Evolutionary conservation across 37 sponge, comb jelly and placozoan genomes (phyloP).

Genomic region (Aphrocallistes beatrix): DNA sequence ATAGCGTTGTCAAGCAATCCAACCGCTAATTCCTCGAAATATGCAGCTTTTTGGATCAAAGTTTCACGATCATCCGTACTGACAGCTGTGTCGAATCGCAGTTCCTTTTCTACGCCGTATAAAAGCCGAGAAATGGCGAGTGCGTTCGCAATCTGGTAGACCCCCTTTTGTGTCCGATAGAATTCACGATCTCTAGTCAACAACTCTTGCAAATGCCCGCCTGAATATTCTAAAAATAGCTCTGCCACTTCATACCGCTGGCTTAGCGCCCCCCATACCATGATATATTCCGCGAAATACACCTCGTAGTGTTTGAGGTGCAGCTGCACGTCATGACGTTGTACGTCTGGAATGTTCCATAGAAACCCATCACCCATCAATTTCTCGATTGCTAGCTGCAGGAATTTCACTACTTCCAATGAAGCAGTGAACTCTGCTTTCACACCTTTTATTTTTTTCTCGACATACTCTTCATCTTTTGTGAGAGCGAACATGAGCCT

Average conservation of each 20-base stretch:
- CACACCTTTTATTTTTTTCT: background rate
- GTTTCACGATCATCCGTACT: background rate
- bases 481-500: background rate
- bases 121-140: background rate
- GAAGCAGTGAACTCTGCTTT: background rate
- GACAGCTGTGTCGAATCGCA: background rate
- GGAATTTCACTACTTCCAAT: background rate
- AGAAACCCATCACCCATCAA: background rate
- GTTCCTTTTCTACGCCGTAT: background rate
- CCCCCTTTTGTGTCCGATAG: background rate
- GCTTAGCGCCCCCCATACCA: slow-evolving; percentile 3
- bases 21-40: background rate
- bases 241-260: slow-evolving; percentile 1
- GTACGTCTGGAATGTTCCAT: background rate
- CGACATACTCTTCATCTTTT: background rate
- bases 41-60: background rate
- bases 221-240: background rate
- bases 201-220: slow-evolving; percentile 5
- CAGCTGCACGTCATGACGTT: background rate
- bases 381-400: slow-evolving; percentile 1
- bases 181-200: background rate
- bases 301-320: background rate
- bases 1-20: background rate
- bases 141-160: background rate
- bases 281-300: background rate